Conservation (phyloP, 2,113 vertebrate genomes). For the Campylorhamphus procurvoides region DNA sequence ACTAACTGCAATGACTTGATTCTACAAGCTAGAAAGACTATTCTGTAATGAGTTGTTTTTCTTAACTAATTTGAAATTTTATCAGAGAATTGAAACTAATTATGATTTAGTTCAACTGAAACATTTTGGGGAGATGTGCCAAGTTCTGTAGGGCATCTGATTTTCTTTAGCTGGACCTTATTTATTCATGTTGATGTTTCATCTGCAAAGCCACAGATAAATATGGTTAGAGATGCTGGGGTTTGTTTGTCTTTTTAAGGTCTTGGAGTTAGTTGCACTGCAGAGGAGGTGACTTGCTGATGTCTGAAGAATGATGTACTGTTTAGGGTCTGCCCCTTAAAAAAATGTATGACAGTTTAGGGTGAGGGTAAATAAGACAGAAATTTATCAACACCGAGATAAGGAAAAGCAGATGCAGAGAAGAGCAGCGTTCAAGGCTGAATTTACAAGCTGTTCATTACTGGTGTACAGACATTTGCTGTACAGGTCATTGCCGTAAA, state of each 20-base stretch:
- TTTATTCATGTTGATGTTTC: neutral
- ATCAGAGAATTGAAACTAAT: neutral
- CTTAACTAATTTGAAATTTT: neutral
- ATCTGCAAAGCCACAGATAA: neutral
- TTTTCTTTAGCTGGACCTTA: neutral
- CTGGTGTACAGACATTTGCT: neutral
- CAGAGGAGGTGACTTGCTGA: neutral
- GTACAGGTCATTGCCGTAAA: neutral
- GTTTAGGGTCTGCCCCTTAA: neutral
- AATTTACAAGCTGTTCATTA: neutral
- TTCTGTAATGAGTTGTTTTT: neutral
- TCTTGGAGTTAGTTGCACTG: neutral
- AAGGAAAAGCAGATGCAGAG: slow-evolving; percentile 17
- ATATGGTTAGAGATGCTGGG: neutral
- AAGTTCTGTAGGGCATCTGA: neutral
- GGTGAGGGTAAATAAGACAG: neutral
- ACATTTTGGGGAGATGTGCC: neutral
- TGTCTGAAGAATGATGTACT: neutral
- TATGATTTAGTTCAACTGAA: neutral
- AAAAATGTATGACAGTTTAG: neutral
- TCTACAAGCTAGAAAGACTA: neutral
- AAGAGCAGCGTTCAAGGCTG: neutral
- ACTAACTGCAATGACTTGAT: neutral
- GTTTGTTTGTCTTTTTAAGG: neutral
- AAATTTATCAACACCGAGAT: neutral